phyloP scores from a whole-genome alignment of 2,113 vertebrate species.

The Mixornis gularis region DNA sequence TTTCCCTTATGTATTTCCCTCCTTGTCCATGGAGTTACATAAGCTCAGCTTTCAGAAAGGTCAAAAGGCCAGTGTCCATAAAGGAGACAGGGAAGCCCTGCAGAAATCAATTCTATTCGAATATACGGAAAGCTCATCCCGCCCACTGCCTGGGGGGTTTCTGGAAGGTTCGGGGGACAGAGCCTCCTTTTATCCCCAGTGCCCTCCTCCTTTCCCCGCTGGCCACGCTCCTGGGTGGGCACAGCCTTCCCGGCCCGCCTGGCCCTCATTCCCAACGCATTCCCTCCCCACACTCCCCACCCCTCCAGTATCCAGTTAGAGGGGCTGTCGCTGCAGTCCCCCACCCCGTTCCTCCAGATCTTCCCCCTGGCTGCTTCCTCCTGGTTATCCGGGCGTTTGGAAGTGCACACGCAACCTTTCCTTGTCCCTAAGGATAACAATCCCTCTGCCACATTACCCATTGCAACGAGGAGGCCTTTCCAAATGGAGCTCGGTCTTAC shows the following conservation, averaged over 20 bases:
- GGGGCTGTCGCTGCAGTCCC: accelerated
- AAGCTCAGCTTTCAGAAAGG: not conserved
- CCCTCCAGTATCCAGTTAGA: accelerated
- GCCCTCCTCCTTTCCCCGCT: not conserved
- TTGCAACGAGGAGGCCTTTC: not conserved
- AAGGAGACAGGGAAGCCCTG: not conserved
- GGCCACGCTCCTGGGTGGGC: not conserved
- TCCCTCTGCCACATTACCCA: not conserved
- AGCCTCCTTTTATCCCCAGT: too few species aligned
- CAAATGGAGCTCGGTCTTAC: not conserved
- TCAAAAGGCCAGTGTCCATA: accelerated
- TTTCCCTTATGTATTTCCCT: not conserved
- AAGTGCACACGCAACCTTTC: accelerated
- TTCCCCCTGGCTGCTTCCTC: accelerated
- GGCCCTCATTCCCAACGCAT: not conserved
- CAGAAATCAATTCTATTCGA: accelerated
- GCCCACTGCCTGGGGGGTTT: accelerated
- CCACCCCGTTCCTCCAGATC: accelerated
- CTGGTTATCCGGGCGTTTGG: accelerated
- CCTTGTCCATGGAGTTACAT: not conserved
- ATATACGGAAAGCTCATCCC: accelerated
- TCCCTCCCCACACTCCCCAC: not conserved
- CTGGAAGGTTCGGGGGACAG: accelerated
- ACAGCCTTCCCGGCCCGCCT: not conserved
- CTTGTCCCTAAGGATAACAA: not conserved